A percentile compares a stretch with the other conserved stretches of the same genome.
Conservation (phyloP, 2,113 vertebrate species). For the Melanotaenia duboulayi region DNA sequence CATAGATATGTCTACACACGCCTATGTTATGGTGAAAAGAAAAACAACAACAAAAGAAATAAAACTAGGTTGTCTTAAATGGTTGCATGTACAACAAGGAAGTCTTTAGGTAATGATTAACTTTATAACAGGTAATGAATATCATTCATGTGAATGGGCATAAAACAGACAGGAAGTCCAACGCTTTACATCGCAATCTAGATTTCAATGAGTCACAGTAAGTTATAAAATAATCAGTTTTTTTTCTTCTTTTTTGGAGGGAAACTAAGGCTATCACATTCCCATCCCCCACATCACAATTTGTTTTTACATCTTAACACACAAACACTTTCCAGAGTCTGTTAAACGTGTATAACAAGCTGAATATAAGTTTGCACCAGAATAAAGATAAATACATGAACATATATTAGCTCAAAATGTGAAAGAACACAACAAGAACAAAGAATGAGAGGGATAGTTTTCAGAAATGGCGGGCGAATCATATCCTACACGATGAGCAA, state of each 20-base stretch:
- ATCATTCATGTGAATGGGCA: slow-evolving; percentile 45
- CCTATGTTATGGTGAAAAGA: slow-evolving; percentile 47
- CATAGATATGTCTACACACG: slow-evolving; percentile 37
- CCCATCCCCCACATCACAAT: slow-evolving; percentile 55
- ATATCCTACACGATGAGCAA: slow-evolving; percentile 81
- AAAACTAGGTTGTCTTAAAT: slow-evolving; percentile 43
- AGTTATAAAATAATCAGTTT: slow-evolving; percentile 24
- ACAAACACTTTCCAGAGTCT: slow-evolving; percentile 24
- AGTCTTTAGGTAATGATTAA: slow-evolving; percentile 75
- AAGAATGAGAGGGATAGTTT: slow-evolving; percentile 65
- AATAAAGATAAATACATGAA: not conserved
- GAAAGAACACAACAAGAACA: slow-evolving; percentile 57
- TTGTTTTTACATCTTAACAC: slow-evolving; percentile 17
- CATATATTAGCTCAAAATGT: slow-evolving; percentile 21
- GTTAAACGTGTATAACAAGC: not conserved
- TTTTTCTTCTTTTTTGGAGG: slow-evolving; percentile 46
- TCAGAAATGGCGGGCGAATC: slow-evolving; percentile 79
- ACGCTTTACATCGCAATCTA: slow-evolving; percentile 54
- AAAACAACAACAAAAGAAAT: slow-evolving; percentile 6
- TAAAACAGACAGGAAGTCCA: slow-evolving; percentile 49
- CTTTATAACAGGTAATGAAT: slow-evolving; percentile 62
- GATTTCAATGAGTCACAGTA: not conserved
- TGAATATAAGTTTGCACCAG: not conserved
- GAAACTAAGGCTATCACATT: slow-evolving; percentile 53
- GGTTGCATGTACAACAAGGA: slow-evolving; percentile 56